Evolutionary conservation across 2,888 invertebrate species (phyloP).

Genomic region (Spilosoma lubricipeda): DNA sequence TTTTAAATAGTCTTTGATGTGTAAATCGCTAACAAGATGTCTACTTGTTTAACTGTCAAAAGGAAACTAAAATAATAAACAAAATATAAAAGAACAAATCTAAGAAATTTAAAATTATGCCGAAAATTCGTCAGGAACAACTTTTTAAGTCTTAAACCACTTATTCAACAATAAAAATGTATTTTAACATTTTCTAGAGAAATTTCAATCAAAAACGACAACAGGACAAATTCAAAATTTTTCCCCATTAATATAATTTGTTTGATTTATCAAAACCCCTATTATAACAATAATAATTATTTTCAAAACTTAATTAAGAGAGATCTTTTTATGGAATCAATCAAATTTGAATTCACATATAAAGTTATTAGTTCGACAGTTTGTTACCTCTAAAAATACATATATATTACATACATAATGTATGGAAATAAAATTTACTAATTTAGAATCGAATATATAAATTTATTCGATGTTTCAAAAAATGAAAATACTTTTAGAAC

Average conservation of each 20-base stretch:
- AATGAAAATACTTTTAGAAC: background rate
- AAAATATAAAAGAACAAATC: conserved; percentile 4
- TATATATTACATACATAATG: background rate
- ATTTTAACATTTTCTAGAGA: conserved; percentile 45
- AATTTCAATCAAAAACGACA: conserved; percentile 52
- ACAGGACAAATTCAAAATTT: conserved; percentile 53
- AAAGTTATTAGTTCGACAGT: conserved; percentile 47
- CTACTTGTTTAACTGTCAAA: background rate
- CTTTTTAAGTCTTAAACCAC: conserved; percentile 49
- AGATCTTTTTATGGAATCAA: conserved; percentile 71
- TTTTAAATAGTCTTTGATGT: no score
- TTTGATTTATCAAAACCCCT: conserved; percentile 47
- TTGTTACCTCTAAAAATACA: conserved; percentile 18
- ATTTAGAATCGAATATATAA: background rate
- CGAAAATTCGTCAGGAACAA: conserved; percentile 47
- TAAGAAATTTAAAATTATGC: conserved; percentile 23
- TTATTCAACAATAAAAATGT: conserved; percentile 49
- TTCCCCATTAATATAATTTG: conserved; percentile 46
- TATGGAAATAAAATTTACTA: background rate
- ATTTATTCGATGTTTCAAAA: background rate
- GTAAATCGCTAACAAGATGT: no score
- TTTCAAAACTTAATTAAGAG: conserved; percentile 70
- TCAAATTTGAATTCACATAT: conserved; percentile 50
- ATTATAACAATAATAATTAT: conserved; percentile 61
- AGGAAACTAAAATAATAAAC: background rate